Evolutionary conservation across 2,113 vertebrate genomes (phyloP), one percentile per base, ranked within the genome.

Genomic region (Epinephelus lanceolatus): DNA sequence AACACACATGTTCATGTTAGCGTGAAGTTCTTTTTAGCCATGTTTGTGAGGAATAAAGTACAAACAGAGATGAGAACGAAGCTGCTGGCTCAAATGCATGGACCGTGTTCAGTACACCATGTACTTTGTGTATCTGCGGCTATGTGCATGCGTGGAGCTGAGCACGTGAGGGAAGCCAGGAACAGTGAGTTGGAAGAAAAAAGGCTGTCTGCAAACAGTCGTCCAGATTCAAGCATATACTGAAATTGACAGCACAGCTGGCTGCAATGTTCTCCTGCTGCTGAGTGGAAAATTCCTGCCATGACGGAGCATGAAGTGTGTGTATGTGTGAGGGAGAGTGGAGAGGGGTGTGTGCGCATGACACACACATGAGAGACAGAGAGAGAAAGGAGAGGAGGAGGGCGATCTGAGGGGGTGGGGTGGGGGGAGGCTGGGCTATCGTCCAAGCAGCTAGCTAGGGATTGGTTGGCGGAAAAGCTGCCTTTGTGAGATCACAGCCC

Each of bases 401-500:
- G 84, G 59, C 4, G 62, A 80, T 65, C 30, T 6, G 27, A 83
- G 78, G 42, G 42, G 42, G 42, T 30, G 30, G 30, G 30, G 40
- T 9, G 42, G 10, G 9, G 78, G 78, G 80, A 74, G 91, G 91
- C 67, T 42, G 90, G 91, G 81, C 85, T 65, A 45, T 19, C 42
- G 71, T 89, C 75, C 83, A 86, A 87, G 72, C 51, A 90, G 70
- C 81, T 12, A 40, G 75, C 1, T 25, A 75, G 78, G 81, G 89
- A 94, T 95, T 94, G 91, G 94, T 78, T 91, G 87, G 72, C 68
- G n/a, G 83, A 81, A 95, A 96, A 95, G 92, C 92, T 95, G 95
- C 94, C 93, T 92, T 93, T 82, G 80, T 95, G 94, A 95, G 93
- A 82, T 94, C 95, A 95, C 90, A 89, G 90, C 92, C 94, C 92